Base-by-base conservation (phyloP, 2,888 invertebrate genomes). In the Entomobrya multifasciata region DNA sequence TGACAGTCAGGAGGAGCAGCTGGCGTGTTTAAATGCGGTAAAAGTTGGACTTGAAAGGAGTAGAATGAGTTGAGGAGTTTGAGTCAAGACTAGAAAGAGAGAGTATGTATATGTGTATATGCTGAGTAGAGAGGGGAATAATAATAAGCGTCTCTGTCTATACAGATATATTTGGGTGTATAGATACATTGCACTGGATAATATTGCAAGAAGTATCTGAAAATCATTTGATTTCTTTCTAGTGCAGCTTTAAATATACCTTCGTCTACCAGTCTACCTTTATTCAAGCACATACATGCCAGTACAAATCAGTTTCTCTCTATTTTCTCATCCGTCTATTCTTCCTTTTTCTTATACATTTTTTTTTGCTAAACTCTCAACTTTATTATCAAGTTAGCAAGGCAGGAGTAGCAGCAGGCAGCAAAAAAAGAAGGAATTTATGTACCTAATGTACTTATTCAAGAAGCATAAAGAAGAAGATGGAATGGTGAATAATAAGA, bases 11-110 rank as follows among this genome's bases (percentile, higher is more conserved):
- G 77, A 84, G 52, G 76, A 77, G 77, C 83, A 84, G 83, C 83
- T 84, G 83, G 83, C 76, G 77, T 76, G 76, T 84, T 84, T 84
- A 84, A 84, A 84, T 65, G 83, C 83, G 65, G 83, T 74, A 76
- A 84, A 84, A 84, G 83, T 83, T 77, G 77, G 76, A 77, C 83
- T 76, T 77, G 77, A 76, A 84, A 74, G 82, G 60, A 82, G 82
- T 20, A 30, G 74, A 1, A 74, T 52, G 74, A 20, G 13, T 52
- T 30, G 52, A 74, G n/a, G n/a, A n/a, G 17, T 74, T 52, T 27
- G 74, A 74, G 74, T 74, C 52, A n/a, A n/a, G n/a, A n/a, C n/a
- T n/a, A n/a, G n/a, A n/a, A n/a, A n/a, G n/a, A n/a, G n/a, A n/a
- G 55, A 74, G 30, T 52, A n/a, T 49, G 49, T 72, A n/a, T 47